phyloP scores from a whole-genome alignment of 2,797 vertebrate species.

The Chelon labrosus region DNA sequence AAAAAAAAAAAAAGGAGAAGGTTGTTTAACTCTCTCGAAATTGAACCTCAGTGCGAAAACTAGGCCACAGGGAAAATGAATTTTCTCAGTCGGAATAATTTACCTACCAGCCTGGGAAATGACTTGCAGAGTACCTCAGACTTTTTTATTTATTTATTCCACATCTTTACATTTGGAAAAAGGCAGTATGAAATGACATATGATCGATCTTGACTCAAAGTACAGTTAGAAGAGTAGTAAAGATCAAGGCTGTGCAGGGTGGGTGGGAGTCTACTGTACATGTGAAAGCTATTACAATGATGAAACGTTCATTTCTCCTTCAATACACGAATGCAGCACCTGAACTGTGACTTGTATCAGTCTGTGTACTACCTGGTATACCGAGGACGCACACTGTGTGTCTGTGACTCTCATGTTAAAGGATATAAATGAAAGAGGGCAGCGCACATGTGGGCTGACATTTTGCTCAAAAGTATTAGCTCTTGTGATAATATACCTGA shows the following conservation, averaged over 20 bases:
- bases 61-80: background rate
- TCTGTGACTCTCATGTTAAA: constrained; percentile 2
- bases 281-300: constrained; percentile 2
- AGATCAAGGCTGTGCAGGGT: background rate
- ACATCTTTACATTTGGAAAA: constrained; percentile 6
- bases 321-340: constrained; percentile 10
- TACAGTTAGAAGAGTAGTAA: background rate
- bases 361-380: background rate
- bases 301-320: constrained; percentile 16
- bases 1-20: background rate
- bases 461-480: background rate
- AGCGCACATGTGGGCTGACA: background rate
- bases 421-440: background rate
- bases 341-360: background rate
- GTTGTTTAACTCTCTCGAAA: background rate
- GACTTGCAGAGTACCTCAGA: background rate
- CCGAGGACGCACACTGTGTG: too few relatives aligned
- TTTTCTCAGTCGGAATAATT: constrained; percentile 7
- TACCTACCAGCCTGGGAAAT: constrained; percentile 1
- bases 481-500: constrained; percentile 17
- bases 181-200: background rate
- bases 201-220: background rate
- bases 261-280: background rate
- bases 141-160: background rate
- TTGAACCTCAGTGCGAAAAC: background rate